These are phyloP conservation scores for Neodontobutis hainanensis DNA, from an alignment of 2,113 vertebrate genomes.

Conservation along the genomic window DNA sequence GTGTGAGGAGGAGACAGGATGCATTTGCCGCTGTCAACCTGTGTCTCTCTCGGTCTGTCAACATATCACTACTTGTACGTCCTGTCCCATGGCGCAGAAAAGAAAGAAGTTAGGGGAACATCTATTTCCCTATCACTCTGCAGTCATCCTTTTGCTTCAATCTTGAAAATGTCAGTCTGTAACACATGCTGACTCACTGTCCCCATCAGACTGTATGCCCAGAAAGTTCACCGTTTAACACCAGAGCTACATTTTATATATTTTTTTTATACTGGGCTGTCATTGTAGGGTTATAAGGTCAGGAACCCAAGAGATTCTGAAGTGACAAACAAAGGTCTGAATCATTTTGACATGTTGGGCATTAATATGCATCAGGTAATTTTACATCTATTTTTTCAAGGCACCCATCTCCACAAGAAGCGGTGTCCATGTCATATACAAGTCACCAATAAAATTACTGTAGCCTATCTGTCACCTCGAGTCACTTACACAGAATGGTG, in stretches of 20 bases:
- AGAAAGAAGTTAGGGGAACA: constrained; percentile 42
- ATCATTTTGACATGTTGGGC: constrained; percentile 15
- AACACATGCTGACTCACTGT: constrained; percentile 35
- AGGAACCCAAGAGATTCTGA: constrained; percentile 4
- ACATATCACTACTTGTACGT: constrained; percentile 26
- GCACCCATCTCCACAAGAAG: constrained; percentile 3
- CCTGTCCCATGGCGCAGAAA: constrained; percentile 43
- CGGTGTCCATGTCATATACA: constrained; percentile 7
- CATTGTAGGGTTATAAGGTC: neutral
- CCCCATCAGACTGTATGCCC: constrained; percentile 17
- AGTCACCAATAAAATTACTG: neutral
- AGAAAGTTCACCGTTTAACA: neutral
- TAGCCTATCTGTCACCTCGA: too few species aligned
- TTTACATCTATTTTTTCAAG: constrained; percentile 34
- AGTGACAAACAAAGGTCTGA: constrained; percentile 16
- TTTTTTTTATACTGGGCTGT: neutral
- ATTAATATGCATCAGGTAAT: constrained; percentile 30
- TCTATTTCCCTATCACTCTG: too few species aligned
- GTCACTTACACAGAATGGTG: too few species aligned
- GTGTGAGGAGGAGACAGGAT: neutral
- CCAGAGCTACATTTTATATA: neutral
- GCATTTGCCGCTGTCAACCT: constrained; percentile 49
- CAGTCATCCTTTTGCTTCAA: constrained; percentile 18
- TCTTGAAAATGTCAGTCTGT: too few species aligned
- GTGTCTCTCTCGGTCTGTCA: constrained; percentile 44